A percentile compares a stretch with the other conserved stretches of the same genome.
Conservation (phyloP, 2,888 invertebrate species). For the Gymnoscelis rufifasciata region DNA sequence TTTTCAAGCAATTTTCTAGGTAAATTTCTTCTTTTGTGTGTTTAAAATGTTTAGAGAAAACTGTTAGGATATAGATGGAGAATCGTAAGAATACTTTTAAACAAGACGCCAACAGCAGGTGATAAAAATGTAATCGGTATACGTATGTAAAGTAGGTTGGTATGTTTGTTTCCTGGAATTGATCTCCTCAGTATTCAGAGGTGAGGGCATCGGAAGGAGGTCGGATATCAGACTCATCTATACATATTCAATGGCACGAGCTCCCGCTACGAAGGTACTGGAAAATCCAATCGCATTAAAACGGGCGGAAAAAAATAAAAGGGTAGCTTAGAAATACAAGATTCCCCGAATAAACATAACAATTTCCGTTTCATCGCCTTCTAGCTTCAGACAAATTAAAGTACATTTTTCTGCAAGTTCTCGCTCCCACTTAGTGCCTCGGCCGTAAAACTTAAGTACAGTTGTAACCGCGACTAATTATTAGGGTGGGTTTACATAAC, state of each 20-base stretch:
- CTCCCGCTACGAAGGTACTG: constrained; percentile 40
- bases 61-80: neutral
- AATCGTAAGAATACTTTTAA: constrained; percentile 18
- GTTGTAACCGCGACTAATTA: constrained; percentile 77
- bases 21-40: neutral
- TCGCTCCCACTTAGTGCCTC: constrained; percentile 54
- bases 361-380: constrained; percentile 68
- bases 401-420: constrained; percentile 64
- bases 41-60: neutral
- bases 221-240: constrained; percentile 47
- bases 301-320: constrained; percentile 54
- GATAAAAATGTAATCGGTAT: constrained; percentile 27
- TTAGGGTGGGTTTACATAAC: constrained; percentile 78
- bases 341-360: constrained; percentile 67
- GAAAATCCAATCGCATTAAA: constrained; percentile 69
- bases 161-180: constrained; percentile 36
- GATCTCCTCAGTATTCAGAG: constrained; percentile 39
- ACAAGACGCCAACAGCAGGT: constrained; percentile 15
- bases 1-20: constrained; percentile 3
- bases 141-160: constrained; percentile 30
- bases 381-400: constrained; percentile 70
- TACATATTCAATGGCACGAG: constrained; percentile 57
- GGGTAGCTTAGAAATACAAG: constrained; percentile 55
- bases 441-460: constrained; percentile 75
- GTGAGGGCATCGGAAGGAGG: constrained; percentile 45